Evolutionary conservation across 2,113 vertebrate genomes (phyloP).

Genomic region (Bolborhynchus lineola): DNA sequence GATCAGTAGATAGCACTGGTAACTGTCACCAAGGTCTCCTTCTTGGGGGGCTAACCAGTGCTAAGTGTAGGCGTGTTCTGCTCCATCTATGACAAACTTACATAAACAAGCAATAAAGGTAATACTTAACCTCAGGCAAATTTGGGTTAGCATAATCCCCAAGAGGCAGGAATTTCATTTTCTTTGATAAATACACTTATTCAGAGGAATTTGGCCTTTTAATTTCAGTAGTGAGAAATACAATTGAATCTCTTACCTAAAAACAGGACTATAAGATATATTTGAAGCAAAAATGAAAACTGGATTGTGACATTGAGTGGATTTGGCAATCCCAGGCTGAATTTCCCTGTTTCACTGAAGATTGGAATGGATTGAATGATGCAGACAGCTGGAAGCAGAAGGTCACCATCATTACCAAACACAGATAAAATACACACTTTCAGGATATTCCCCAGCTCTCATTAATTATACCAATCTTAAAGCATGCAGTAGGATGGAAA

Average conservation of each 20-base stretch:
- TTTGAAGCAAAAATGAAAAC: constrained; percentile 86
- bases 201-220: not conserved
- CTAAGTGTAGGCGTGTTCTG: not conserved
- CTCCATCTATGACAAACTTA: not conserved
- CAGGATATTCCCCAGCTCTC: not conserved
- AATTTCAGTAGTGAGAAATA: not conserved
- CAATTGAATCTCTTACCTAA: constrained; percentile 80
- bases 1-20: not conserved
- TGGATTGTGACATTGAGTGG: constrained; percentile 81
- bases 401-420: not conserved
- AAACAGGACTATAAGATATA: constrained; percentile 86
- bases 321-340: constrained; percentile 86
- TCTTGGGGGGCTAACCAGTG: not conserved
- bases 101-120: not conserved
- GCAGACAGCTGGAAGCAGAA: constrained; percentile 79
- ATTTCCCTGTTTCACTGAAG: constrained; percentile 86
- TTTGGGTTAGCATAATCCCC: not conserved
- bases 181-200: not conserved
- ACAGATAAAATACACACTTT: not conserved
- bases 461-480: not conserved
- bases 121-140: not conserved
- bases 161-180: not conserved
- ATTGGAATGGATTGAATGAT: constrained; percentile 90
- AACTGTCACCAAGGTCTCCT: not conserved
- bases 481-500: not conserved